Percentiles rank a stretch among this genome's conserved stretches.
These are phyloP conservation scores for Cantharis flavilabris DNA, from an alignment of 2,888 invertebrate genomes.

Conservation along the genomic window DNA sequence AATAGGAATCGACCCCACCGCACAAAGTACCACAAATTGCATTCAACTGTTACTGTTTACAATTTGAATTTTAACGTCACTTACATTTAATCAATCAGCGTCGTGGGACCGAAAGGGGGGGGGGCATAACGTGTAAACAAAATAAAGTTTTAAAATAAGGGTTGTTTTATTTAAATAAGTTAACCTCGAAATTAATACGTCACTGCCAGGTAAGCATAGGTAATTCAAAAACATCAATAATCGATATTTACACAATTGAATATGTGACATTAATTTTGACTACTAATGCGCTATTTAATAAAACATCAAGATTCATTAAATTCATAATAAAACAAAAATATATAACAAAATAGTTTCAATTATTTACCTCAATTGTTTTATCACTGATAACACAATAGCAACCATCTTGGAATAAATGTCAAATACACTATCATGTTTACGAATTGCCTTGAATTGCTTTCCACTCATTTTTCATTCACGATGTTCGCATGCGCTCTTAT, in stretches of 20 bases:
- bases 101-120: background rate
- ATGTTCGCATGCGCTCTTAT: constrained; percentile 16
- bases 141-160: background rate
- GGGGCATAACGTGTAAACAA: background rate
- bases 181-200: constrained; percentile 16
- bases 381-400: constrained; percentile 32
- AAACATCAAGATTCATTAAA: constrained; percentile 14
- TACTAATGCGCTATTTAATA: background rate
- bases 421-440: constrained; percentile 32
- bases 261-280: background rate
- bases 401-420: constrained; percentile 33
- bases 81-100: constrained; percentile 1
- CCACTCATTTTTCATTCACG: constrained; percentile 3
- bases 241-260: constrained; percentile 17
- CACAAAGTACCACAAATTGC: background rate
- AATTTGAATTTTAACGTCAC: constrained; percentile 15
- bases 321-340: background rate
- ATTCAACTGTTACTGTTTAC: constrained; percentile 2
- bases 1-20: constrained; percentile 9
- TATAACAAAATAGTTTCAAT: constrained; percentile 1
- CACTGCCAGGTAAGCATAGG: constrained; percentile 31
- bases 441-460: constrained; percentile 15
- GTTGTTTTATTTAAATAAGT: background rate
- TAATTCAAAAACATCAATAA: constrained; percentile 26
- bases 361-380: constrained; percentile 32